Conservation (phyloP, 2,888 invertebrate species). For the Geotrupes spiniger region DNA sequence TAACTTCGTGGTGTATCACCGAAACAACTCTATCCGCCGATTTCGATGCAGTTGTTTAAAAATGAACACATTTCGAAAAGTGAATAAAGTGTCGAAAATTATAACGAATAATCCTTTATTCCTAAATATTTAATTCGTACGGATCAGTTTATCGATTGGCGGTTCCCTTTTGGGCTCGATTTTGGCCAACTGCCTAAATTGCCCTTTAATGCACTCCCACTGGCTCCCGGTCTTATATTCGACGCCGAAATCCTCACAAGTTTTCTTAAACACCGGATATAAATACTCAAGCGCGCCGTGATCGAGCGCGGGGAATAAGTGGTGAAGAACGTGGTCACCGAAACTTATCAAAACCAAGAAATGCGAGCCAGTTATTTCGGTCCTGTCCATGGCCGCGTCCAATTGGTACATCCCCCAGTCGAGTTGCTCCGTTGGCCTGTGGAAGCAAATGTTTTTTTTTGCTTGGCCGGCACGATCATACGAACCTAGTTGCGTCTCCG, state of each 20-base stretch:
- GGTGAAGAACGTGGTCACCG: conserved; percentile 78
- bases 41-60: no score
- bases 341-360: conserved; percentile 71
- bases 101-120: no score
- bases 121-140: background rate
- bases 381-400: conserved; percentile 71
- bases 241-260: conserved; percentile 62
- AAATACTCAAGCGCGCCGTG: conserved; percentile 69
- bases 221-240: conserved; percentile 53
- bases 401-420: conserved; percentile 82
- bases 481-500: conserved; percentile 66
- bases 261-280: conserved; percentile 61
- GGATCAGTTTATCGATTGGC: conserved; percentile 27
- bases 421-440: conserved; percentile 47
- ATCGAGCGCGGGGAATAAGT: conserved; percentile 79
- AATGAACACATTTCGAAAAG: no score
- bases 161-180: conserved; percentile 46
- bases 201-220: conserved; percentile 64
- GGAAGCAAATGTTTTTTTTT: background rate
- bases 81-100: no score
- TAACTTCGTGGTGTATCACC: no score
- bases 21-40: no score
- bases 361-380: conserved; percentile 64
- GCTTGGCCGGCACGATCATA: background rate
- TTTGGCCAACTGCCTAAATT: conserved; percentile 61